A percentile compares a stretch with the other conserved stretches of the same genome.
These are phyloP conservation scores for Eufriesea mexicana DNA, from an alignment of 1,140 invertebrate species.

Conservation along the genomic window DNA sequence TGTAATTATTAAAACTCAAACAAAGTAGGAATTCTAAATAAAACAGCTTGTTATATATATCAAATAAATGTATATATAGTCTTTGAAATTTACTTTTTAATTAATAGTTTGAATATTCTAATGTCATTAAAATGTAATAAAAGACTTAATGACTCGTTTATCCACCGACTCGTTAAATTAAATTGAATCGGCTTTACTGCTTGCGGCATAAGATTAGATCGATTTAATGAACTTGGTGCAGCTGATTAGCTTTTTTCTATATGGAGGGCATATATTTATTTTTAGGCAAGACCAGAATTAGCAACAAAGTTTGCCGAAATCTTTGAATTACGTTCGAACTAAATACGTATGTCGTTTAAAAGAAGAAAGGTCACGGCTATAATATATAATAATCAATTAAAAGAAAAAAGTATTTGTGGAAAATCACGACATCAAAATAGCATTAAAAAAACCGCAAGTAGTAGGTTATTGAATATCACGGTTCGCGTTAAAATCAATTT, in stretches of 20 bases:
- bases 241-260: slow-evolving; percentile 57
- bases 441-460: slow-evolving; percentile 7
- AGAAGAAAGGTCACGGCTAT: neutral
- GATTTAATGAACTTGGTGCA: slow-evolving; percentile 63
- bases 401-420: neutral
- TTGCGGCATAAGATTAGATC: slow-evolving; percentile 58
- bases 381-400: neutral
- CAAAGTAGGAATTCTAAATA: too few species aligned
- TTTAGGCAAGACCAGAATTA: slow-evolving; percentile 50
- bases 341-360: too few species aligned
- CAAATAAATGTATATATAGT: neutral
- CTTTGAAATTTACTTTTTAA: neutral
- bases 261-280: slow-evolving; percentile 55
- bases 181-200: slow-evolving; percentile 57
- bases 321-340: neutral
- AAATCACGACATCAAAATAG: slow-evolving; percentile 12
- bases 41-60: neutral
- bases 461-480: slow-evolving; percentile 37
- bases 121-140: slow-evolving; percentile 10
- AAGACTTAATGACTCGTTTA: slow-evolving; percentile 2
- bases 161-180: slow-evolving; percentile 30
- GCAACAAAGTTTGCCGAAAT: slow-evolving; percentile 11
- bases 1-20: neutral
- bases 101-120: neutral
- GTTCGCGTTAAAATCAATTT: slow-evolving; percentile 55